A percentile compares a stretch with the other conserved stretches of the same genome.
Evolutionary conservation across 2,888 invertebrate genomes (phyloP).

Genomic region (Candidula unifasciata): DNA sequence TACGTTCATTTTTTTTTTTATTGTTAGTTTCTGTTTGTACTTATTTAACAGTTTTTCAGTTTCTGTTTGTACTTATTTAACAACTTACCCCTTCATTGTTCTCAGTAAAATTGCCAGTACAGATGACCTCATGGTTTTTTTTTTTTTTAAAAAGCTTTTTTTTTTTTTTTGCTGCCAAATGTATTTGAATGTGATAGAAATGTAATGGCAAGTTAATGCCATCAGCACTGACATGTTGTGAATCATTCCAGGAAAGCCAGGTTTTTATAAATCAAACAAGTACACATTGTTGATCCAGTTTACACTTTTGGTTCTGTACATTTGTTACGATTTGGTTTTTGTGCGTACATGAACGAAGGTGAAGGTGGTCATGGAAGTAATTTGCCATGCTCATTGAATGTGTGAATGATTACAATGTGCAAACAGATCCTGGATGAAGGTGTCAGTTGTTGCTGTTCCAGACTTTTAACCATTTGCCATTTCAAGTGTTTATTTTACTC

Average conservation of each 20-base stretch:
- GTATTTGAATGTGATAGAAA: neutral
- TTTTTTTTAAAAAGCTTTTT: too few species aligned
- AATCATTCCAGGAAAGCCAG: constrained; percentile 44
- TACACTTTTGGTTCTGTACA: neutral
- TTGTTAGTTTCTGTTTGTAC: neutral
- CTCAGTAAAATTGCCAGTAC: neutral
- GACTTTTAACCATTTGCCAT: constrained; percentile 12
- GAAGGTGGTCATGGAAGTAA: neutral
- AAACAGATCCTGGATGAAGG: neutral
- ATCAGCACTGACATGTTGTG: constrained; percentile 23
- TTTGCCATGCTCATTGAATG: neutral
- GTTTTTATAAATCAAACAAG: constrained; percentile 10
- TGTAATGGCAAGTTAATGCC: neutral
- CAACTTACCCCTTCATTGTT: neutral
- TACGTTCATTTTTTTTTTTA: too few species aligned
- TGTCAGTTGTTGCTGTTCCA: neutral
- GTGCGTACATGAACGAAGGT: neutral
- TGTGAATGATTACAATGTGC: neutral
- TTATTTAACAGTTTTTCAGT: neutral
- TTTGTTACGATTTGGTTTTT: neutral
- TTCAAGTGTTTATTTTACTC: neutral
- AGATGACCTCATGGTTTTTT: neutral
- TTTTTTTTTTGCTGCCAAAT: neutral
- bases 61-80: neutral
- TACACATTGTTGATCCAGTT: neutral